Evolutionary conservation across 2,113 vertebrate species (phyloP).

Genomic region (Vicugna pacos): DNA sequence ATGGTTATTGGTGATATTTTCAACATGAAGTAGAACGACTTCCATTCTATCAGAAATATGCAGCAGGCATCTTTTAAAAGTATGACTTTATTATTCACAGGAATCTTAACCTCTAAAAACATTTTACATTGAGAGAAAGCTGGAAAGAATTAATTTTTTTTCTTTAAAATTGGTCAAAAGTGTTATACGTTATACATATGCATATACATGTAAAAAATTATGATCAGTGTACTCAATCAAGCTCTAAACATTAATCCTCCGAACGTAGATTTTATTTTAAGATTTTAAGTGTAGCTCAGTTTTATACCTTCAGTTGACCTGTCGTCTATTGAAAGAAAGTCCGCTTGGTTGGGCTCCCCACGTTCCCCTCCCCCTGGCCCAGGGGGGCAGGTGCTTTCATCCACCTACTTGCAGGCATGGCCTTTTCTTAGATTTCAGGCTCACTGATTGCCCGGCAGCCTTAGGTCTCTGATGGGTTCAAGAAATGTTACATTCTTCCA

Average conservation of each 20-base stretch:
- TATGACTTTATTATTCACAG: slow-evolving; percentile 8
- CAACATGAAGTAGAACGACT: background rate
- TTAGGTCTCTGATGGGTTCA: background rate
- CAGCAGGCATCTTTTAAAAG: background rate
- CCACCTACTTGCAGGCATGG: background rate
- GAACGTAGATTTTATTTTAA: background rate
- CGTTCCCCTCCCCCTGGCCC: background rate
- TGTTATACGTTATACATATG: background rate
- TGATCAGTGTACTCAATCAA: background rate
- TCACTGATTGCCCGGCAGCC: background rate
- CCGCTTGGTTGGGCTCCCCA: rapidly evolving
- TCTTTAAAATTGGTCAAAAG: slow-evolving; percentile 16
- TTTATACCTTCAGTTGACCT: background rate
- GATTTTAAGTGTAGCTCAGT: background rate
- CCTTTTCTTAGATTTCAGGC: background rate
- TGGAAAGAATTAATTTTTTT: background rate
- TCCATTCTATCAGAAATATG: background rate
- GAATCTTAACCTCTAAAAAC: slow-evolving; percentile 3
- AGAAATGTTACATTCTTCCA: background rate
- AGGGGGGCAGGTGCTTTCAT: rapidly evolving
- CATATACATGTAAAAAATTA: background rate
- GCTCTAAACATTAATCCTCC: background rate
- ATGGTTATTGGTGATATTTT: background rate
- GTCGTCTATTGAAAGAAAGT: background rate
- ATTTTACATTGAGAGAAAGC: background rate